Evolutionary conservation across 1,140 invertebrate species (phyloP), one percentile per base, ranked within the genome.

Genomic region (Tetranychus cinnabarinus): DNA sequence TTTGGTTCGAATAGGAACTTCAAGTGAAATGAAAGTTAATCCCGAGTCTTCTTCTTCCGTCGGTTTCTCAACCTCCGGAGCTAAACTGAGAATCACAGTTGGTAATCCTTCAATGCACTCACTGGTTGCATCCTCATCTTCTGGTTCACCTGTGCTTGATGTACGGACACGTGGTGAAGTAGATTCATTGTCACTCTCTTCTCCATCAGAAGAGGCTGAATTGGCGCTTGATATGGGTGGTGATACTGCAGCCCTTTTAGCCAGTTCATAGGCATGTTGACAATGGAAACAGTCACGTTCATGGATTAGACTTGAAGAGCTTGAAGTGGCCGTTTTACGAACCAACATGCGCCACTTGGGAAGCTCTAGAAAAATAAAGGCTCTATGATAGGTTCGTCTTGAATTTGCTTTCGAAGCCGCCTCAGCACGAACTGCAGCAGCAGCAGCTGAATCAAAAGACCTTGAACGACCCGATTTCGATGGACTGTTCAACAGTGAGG

Each of bases 261-360:
- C 52, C 56, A 58, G 39, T 1, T 5, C 39, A 42, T 42, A 6
- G 10, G 10, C 39, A 42, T 42, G 39, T 23, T 23, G 23, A 23
- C 68, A 69, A 52, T 69, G 68, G 39, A 68, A 59, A 59, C 68
- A 69, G 80, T 59, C 83, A 71, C 68, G 78, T 80, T 59, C 78
- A 78, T 56, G 77, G 75, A 15, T 6, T 10, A 15, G 33, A 56
- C 45, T 39, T 13, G 37, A 15, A 39, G 58, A 56, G 52, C 7
- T 8, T 45, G 48, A 56, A 3, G 63, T 23, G 10, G 63, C 57
- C 12, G 63, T 47, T 52, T 61, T 45, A 42, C 65, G 23, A 45
- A 64, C 58, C 13, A 64, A 60, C 33, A 62, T 12, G 42, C 45
- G 59, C 63, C 58, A 66, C 46, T 64, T 65, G 57, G 65, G 65